Conservation (phyloP, 1,140 invertebrate species). For the Gonioctena quinquepunctata region DNA sequence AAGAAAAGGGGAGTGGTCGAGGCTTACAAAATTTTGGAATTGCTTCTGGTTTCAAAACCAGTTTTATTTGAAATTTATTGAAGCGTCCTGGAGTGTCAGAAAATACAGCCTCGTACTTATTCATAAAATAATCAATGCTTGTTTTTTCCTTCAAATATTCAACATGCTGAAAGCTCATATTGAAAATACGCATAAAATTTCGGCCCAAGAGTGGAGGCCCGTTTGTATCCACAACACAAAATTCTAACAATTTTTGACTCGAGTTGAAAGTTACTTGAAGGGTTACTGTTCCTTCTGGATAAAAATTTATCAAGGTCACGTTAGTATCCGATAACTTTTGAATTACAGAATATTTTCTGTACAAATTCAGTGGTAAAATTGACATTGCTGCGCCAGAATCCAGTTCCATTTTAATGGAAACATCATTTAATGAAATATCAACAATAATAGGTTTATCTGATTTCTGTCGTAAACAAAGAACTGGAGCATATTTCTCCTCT, state of each 20-base stretch:
- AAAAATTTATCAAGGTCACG: neutral
- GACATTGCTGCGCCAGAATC: neutral
- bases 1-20: neutral
- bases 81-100: neutral
- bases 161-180: neutral
- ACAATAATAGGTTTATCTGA: neutral
- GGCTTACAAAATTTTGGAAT: neutral
- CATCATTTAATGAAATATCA: neutral
- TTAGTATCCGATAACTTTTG: neutral
- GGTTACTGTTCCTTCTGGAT: neutral
- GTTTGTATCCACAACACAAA: neutral
- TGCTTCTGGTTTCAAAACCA: neutral
- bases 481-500: neutral
- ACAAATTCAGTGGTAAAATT: neutral
- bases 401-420: neutral
- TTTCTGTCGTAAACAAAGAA: neutral
- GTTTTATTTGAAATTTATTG: neutral
- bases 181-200: neutral
- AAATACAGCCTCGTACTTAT: neutral
- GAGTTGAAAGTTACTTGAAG: neutral
- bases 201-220: neutral
- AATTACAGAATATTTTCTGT: neutral
- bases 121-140: neutral
- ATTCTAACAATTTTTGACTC: neutral
- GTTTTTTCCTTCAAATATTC: neutral